Percentiles rank a stretch among this genome's conserved stretches.
phyloP scores from a whole-genome alignment of 2,113 vertebrate genomes.

The Grallaria varia region DNA sequence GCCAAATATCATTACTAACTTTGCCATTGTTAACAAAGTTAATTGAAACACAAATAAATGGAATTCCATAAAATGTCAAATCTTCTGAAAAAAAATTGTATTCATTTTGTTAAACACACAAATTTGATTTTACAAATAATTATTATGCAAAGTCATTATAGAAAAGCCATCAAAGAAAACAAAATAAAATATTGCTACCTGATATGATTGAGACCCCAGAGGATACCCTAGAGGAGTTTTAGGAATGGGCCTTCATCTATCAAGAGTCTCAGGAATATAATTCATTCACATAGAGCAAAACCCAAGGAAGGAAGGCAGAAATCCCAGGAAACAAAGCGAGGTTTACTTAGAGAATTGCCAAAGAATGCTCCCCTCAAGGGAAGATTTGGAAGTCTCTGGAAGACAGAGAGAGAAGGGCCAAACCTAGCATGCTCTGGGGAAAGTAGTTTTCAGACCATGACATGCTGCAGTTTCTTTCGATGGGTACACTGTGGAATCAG shows the following conservation, averaged over 20 bases:
- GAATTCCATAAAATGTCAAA: conserved; percentile 31
- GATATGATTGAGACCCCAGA: background rate
- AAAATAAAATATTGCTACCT: background rate
- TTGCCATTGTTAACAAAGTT: conserved; percentile 53
- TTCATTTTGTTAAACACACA: conserved; percentile 28
- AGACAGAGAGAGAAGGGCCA: background rate
- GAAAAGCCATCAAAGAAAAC: background rate
- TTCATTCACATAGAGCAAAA: background rate
- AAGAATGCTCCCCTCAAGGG: conserved; percentile 12
- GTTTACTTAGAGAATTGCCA: background rate
- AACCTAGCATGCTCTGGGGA: background rate
- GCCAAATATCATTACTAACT: conserved; percentile 53
- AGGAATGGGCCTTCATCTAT: background rate
- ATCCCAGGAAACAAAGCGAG: background rate
- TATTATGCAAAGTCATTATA: background rate
- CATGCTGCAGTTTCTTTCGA: background rate
- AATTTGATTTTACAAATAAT: conserved; percentile 17
- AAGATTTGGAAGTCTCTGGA: background rate
- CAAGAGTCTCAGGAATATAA: background rate
- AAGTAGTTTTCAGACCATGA: background rate
- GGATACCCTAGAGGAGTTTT: background rate
- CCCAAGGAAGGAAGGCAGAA: background rate
- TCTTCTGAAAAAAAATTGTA: background rate
- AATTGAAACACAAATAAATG: conserved; percentile 58
- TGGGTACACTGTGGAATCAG: background rate